Conservation (phyloP, 1,140 invertebrate genomes). For the Drosophila micromelanica region DNA sequence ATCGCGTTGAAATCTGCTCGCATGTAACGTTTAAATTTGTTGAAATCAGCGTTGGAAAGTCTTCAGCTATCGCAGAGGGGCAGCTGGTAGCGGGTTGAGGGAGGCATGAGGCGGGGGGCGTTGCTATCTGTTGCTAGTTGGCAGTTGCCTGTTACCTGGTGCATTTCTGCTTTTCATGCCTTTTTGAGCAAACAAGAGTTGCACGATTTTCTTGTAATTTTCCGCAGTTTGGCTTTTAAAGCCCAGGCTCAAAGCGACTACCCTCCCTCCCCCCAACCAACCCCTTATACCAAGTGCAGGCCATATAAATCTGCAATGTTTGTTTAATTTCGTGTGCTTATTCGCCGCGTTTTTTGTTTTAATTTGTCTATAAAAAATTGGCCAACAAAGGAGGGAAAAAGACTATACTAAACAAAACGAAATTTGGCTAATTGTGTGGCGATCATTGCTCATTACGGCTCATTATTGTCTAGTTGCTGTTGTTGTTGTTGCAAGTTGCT, state of each 20-base stretch:
- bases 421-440: slow-evolving; percentile 79
- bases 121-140: neutral
- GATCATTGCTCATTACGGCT: slow-evolving; percentile 80
- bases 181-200: slow-evolving; percentile 74
- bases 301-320: slow-evolving; percentile 75
- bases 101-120: neutral
- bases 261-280: neutral
- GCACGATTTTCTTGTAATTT: slow-evolving; percentile 83
- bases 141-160: slow-evolving; percentile 9
- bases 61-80: slow-evolving; percentile 23
- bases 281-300: slow-evolving; percentile 30
- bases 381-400: slow-evolving; percentile 22
- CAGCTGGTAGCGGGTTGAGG: neutral
- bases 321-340: slow-evolving; percentile 76
- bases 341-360: slow-evolving; percentile 66
- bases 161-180: slow-evolving; percentile 56
- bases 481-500: slow-evolving; percentile 27
- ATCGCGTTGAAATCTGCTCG: slow-evolving; percentile 81
- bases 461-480: slow-evolving; percentile 62
- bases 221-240: slow-evolving; percentile 66
- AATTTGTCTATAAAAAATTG: slow-evolving; percentile 69
- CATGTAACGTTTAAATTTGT: slow-evolving; percentile 83
- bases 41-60: slow-evolving; percentile 51
- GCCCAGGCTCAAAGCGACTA: slow-evolving; percentile 8
- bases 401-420: slow-evolving; percentile 39